Conservation (phyloP, 1,140 invertebrate species). For the Radopholus similis region DNA sequence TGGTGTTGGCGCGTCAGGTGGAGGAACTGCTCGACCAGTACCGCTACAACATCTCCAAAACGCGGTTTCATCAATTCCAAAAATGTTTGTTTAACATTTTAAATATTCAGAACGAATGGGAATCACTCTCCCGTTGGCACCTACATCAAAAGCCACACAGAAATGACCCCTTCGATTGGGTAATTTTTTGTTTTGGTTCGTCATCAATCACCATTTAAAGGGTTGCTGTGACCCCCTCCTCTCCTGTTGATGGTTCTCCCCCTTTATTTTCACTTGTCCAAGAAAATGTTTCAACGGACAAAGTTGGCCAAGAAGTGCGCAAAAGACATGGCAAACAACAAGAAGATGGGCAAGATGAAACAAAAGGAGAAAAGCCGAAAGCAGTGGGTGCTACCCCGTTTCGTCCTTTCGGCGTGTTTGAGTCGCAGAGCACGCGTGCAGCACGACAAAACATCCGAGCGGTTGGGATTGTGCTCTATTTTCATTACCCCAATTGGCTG, state of each 20-base stretch:
- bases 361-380: background rate
- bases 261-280: background rate
- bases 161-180: background rate
- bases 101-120: background rate
- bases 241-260: background rate
- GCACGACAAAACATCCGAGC: slow-evolving; percentile 14
- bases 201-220: background rate
- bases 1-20: background rate
- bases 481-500: background rate
- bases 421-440: slow-evolving; percentile 8
- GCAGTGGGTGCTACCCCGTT: background rate
- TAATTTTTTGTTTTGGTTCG: background rate
- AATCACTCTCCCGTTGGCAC: background rate
- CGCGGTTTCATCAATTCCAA: background rate
- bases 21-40: background rate
- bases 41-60: slow-evolving; percentile 3
- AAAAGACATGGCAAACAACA: background rate
- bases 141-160: background rate
- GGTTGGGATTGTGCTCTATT: background rate
- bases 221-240: background rate
- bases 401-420: slow-evolving; percentile 35
- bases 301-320: no score
- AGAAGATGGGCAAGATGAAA: background rate
- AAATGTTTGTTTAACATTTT: background rate
- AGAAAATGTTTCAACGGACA: no score